Conservation (phyloP, 2,113 vertebrate species). For the Vulpes ferrilata region DNA sequence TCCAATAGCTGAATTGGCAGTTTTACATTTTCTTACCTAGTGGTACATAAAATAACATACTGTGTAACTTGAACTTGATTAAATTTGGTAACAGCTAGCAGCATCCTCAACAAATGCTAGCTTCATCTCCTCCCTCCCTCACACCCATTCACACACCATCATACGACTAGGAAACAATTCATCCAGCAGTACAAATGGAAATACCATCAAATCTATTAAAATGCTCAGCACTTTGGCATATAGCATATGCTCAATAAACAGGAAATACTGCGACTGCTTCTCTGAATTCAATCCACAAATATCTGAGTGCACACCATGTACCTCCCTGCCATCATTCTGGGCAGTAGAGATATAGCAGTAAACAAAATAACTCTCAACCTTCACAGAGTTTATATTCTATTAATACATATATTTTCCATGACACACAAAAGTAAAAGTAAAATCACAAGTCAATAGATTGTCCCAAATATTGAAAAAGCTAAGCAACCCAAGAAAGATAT, state of each 20-base stretch:
- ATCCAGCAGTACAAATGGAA: neutral
- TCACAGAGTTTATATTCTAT: neutral
- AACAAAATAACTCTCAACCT: constrained; percentile 1
- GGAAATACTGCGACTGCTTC: neutral
- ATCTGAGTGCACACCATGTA: neutral
- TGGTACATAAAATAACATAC: neutral
- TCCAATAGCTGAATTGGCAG: neutral
- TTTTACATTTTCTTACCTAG: constrained; percentile 31
- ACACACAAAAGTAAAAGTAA: constrained; percentile 9
- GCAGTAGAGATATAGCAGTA: neutral
- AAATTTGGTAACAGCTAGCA: neutral
- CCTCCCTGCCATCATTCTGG: neutral
- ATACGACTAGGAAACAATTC: neutral
- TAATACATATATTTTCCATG: neutral
- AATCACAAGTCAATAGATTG: constrained; percentile 37
- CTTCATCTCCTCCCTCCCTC: neutral
- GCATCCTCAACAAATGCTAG: neutral
- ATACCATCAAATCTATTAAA: constrained; percentile 19
- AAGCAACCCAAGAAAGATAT: neutral
- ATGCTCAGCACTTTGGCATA: neutral
- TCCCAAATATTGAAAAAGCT: neutral
- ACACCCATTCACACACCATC: neutral
- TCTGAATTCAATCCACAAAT: constrained; percentile 41
- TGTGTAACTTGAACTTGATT: neutral
- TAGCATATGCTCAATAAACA: neutral